A percentile compares a stretch with the other conserved stretches of the same genome.
Conservation (phyloP, 2,888 invertebrate species). For the Chrysotoxum bicinctum region DNA sequence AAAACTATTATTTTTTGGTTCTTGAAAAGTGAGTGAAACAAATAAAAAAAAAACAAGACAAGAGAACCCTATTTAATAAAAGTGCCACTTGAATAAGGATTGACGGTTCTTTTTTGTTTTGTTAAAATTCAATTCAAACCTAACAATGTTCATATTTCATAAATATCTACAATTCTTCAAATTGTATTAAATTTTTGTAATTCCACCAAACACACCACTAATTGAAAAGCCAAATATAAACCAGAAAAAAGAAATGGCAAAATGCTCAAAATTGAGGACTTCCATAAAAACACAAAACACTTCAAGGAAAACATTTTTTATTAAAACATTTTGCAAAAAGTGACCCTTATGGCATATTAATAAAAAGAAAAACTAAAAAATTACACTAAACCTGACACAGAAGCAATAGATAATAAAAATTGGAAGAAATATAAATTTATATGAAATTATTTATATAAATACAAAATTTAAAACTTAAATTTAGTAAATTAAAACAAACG, state of each 20-base stretch:
- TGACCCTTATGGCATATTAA: slow-evolving; percentile 39
- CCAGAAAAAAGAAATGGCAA: slow-evolving; percentile 25
- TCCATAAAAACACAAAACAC: slow-evolving; percentile 39
- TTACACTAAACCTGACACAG: slow-evolving; percentile 65
- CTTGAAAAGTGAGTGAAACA: neutral
- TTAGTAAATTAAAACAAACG: slow-evolving; percentile 52
- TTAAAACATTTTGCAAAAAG: slow-evolving; percentile 46
- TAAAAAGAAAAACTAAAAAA: neutral
- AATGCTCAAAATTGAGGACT: slow-evolving; percentile 71
- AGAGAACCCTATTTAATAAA: neutral
- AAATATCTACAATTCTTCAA: neutral
- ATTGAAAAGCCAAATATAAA: slow-evolving; percentile 50
- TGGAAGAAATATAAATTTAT: slow-evolving; percentile 25
- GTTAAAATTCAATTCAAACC: neutral
- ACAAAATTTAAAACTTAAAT: slow-evolving; percentile 59
- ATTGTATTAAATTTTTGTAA: neutral
- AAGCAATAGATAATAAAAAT: slow-evolving; percentile 64
- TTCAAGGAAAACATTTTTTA: neutral
- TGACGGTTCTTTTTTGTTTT: neutral
- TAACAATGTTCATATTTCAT: neutral
- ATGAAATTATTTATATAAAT: slow-evolving; percentile 37
- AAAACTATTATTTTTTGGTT: neutral
- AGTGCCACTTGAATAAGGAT: neutral
- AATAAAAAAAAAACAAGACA: neutral
- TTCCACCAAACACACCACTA: slow-evolving; percentile 21